phyloP scores from a whole-genome alignment of 2,113 vertebrate genomes.

The Rhinolophus sinicus region DNA sequence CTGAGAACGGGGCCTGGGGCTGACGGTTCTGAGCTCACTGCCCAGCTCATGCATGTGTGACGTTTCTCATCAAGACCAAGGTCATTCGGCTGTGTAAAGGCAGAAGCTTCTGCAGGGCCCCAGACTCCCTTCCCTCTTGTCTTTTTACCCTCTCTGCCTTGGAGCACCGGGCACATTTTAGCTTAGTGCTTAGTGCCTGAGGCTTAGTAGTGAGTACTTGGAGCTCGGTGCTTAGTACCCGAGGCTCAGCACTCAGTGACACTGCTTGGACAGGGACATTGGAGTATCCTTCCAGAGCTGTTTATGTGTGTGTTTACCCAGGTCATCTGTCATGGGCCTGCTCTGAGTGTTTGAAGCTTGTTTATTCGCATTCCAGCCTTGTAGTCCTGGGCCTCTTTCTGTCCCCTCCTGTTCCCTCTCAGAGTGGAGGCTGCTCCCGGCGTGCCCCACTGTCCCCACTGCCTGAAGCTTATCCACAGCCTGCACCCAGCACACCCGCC shows the following conservation, averaged over 20 bases:
- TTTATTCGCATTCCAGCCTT: background rate
- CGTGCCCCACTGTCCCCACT: too few species aligned
- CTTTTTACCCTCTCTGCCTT: background rate
- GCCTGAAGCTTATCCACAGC: too few species aligned
- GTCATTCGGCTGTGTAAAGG: background rate
- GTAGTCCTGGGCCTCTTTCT: background rate
- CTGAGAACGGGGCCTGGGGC: background rate
- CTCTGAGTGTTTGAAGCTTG: background rate
- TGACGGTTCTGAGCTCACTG: background rate
- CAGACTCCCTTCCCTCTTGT: background rate
- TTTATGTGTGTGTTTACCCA: background rate
- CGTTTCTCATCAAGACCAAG: background rate
- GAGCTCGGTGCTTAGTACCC: background rate
- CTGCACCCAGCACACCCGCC: background rate
- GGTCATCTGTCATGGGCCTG: background rate
- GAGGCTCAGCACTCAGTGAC: background rate
- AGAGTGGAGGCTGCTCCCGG: too few species aligned
- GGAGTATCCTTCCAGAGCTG: background rate
- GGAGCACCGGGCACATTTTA: background rate
- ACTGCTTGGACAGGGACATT: background rate
- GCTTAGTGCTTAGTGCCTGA: background rate
- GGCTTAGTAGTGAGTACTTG: background rate
- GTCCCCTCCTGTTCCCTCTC: background rate
- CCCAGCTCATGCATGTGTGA: too few species aligned
- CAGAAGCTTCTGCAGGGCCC: background rate